phyloP scores from a whole-genome alignment of 2,113 vertebrate genomes.

The Cariama cristata region DNA sequence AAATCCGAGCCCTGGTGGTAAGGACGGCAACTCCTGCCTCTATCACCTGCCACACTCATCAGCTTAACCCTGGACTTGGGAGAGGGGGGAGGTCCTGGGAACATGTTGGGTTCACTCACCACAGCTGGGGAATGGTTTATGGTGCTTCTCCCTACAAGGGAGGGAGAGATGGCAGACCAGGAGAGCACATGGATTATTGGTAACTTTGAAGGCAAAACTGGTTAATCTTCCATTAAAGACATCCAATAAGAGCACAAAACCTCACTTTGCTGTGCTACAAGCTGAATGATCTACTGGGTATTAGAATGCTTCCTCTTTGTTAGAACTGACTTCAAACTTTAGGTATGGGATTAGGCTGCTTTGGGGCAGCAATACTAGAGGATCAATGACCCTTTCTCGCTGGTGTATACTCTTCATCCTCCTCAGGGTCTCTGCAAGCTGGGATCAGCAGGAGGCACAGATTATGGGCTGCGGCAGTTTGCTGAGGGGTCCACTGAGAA shows the following conservation, averaged over 20 bases:
- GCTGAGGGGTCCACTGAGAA: constrained; percentile 98
- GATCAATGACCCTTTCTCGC: neutral
- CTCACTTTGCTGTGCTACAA: neutral
- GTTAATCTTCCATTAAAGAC: neutral
- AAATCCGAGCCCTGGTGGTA: constrained; percentile 95
- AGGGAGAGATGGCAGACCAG: neutral
- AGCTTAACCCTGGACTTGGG: neutral
- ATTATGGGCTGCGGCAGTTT: constrained; percentile 94
- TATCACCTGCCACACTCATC: accelerated
- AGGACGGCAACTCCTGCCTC: constrained; percentile 45
- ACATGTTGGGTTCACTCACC: neutral
- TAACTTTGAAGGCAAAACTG: neutral
- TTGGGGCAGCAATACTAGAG: neutral
- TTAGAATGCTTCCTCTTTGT: neutral
- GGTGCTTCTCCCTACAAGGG: neutral
- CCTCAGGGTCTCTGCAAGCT: constrained; percentile 95
- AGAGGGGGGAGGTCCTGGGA: neutral
- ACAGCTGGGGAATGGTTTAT: neutral
- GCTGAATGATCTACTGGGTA: neutral
- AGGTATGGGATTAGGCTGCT: neutral
- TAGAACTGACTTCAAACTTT: neutral
- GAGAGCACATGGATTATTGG: neutral
- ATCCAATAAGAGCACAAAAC: neutral
- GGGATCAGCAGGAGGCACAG: constrained; percentile 95
- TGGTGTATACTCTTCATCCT: neutral